Conservation (phyloP, 1,140 invertebrate genomes). For the Chrysomallon squamiferum region DNA sequence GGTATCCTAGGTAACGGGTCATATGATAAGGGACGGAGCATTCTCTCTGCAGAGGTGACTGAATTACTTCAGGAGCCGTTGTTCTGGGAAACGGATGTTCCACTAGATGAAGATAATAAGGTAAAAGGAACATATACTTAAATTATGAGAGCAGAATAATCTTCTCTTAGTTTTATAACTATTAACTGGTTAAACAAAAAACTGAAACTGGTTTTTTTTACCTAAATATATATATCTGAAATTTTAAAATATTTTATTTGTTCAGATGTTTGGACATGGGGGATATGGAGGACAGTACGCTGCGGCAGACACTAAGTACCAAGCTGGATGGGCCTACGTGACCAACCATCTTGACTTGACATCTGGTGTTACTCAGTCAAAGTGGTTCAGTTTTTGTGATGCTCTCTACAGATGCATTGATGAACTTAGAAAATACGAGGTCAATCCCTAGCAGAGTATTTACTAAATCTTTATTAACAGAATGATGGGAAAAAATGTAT, state of each 20-base stretch:
- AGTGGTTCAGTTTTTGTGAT: slow-evolving; percentile 29
- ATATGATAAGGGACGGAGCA: slow-evolving; percentile 21
- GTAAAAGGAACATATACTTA: slow-evolving; percentile 2
- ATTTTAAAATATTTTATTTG: too few species aligned
- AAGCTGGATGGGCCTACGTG: slow-evolving; percentile 43
- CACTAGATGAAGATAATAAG: slow-evolving; percentile 33
- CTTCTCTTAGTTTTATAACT: too few species aligned
- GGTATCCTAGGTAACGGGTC: slow-evolving; percentile 46
- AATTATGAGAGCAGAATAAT: too few species aligned
- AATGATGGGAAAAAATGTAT: too few species aligned
- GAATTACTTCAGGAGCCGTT: slow-evolving; percentile 30
- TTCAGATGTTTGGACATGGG: slow-evolving; percentile 47
- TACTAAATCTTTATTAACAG: too few species aligned
- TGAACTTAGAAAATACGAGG: slow-evolving; percentile 21
- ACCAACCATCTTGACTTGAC: slow-evolving; percentile 41
- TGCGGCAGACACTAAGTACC: slow-evolving; percentile 38
- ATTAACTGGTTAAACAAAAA: too few species aligned
- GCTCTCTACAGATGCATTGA: slow-evolving; percentile 37
- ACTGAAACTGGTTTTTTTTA: neutral
- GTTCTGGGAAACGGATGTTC: slow-evolving; percentile 28
- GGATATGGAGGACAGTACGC: slow-evolving; percentile 53
- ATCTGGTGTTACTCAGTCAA: slow-evolving; percentile 18
- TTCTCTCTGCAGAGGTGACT: slow-evolving; percentile 30
- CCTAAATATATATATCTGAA: neutral
- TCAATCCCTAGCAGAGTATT: too few species aligned